Evolutionary conservation across 2,888 invertebrate species (phyloP), one percentile per base, ranked within the genome.

Genomic region (Troglohyphantes excavatus): DNA sequence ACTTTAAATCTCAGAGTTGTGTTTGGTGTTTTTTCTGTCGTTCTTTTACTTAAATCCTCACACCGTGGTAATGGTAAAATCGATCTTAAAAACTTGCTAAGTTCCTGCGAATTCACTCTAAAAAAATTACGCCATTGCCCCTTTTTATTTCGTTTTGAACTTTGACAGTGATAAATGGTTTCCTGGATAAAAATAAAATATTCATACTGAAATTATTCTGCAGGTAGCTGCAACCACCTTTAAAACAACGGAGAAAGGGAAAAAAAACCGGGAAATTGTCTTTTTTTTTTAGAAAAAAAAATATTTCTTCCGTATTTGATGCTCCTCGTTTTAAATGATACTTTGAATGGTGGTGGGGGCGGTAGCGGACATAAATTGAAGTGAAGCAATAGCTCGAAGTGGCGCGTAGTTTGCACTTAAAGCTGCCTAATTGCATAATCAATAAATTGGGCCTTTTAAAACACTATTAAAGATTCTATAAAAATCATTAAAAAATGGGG

Each of bases 101-200:
- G 87, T 88, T 88, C 72, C 75, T 88, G 59, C 27, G 53, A 88
- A 88, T 88, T 68, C 82, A 89, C 73, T 75, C 88, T 76, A 39
- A 89, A 89, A 87, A 88, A 89, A 89, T 89, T 82, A 89, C 75
- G 43, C 63, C 43, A 72, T 53, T 46, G 26, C 13, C 46, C 53
- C 53, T 76, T 83, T 67, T 63, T 65, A 29, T 63, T 70, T 46
- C 70, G 59, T 89, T 89, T 73, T 82, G 88, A 82, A 82, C 88
- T 82, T 68, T 89, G 88, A 89, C 88, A 89, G 88, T 89, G 88
- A 89, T 89, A 89, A 89, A 89, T 89, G 88, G 82, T 83, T 89
- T 82, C 65, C 59, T 19, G 65, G 88, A 75, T 82, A 82, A 88
- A 88, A 88, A 88, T 88, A 88, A 88, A 88, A 88, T 88, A 88